Evolutionary conservation across 2,113 vertebrate species (phyloP).

Genomic region (Rhombomys opimus): DNA sequence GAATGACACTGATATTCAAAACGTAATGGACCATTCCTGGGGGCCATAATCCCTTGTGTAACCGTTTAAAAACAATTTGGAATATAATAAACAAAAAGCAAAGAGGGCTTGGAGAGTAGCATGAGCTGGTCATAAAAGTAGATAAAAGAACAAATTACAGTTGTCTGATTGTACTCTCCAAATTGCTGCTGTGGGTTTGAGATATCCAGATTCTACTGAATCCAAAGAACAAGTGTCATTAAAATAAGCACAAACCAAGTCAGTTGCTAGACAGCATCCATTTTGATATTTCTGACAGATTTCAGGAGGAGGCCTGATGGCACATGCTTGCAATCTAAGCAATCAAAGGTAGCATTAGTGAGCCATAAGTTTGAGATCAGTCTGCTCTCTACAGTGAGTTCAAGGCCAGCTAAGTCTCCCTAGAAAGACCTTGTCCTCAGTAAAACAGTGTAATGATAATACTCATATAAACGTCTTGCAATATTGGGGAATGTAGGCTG

Average conservation of each 20-base stretch:
- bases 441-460: not conserved
- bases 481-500: constrained; percentile 9
- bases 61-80: constrained; percentile 76
- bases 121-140: constrained; percentile 53
- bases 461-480: not conserved
- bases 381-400: not conserved
- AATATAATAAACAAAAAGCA: constrained; percentile 78
- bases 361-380: not conserved
- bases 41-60: constrained; percentile 69
- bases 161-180: constrained; percentile 73
- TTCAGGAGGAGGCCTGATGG: too few relatives aligned
- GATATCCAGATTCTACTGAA: constrained; percentile 54
- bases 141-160: constrained; percentile 80
- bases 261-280: constrained; percentile 72
- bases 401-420: not conserved
- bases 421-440: not conserved
- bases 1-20: constrained; percentile 75
- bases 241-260: constrained; percentile 58
- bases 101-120: not conserved
- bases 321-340: not conserved
- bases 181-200: constrained; percentile 54
- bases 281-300: constrained; percentile 13
- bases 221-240: constrained; percentile 41
- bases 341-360: not conserved
- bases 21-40: constrained; percentile 72